Evolutionary conservation across 2,888 invertebrate species (phyloP).

Genomic region (Scaptomyza flava): DNA sequence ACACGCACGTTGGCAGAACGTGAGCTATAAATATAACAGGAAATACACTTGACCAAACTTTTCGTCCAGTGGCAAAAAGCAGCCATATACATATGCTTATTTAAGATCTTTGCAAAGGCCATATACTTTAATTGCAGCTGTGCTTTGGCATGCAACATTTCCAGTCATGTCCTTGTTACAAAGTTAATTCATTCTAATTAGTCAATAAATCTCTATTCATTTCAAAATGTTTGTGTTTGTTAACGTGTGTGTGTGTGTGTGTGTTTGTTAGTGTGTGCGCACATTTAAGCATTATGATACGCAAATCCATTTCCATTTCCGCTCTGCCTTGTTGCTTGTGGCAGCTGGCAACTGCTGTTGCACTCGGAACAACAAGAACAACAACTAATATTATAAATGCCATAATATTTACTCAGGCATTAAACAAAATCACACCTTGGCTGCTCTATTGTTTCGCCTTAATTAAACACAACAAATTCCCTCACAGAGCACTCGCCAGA

Average conservation of each 20-base stretch:
- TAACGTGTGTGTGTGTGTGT: conserved; percentile 26
- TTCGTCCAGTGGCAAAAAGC: conserved; percentile 6
- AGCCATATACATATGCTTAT: conserved; percentile 3
- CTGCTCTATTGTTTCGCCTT: conserved; percentile 31
- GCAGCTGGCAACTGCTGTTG: conserved; percentile 38
- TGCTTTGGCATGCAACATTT: conserved; percentile 6
- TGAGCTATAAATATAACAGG: background rate
- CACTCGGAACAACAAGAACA: conserved; percentile 21
- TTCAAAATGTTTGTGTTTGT: conserved; percentile 43
- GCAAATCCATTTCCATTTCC: conserved; percentile 32
- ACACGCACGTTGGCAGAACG: background rate
- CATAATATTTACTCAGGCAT: conserved; percentile 64
- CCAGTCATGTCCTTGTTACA: conserved; percentile 62
- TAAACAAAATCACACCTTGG: conserved; percentile 70
- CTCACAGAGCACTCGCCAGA: conserved; percentile 1
- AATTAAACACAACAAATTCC: conserved; percentile 56
- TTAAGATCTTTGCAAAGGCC: conserved; percentile 10
- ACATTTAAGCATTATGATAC: conserved; percentile 34
- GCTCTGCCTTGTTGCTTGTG: conserved; percentile 22
- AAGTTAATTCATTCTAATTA: conserved; percentile 83
- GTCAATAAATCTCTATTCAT: conserved; percentile 84
- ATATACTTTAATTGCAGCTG: conserved; percentile 33
- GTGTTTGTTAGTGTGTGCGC: conserved; percentile 8
- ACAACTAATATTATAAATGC: conserved; percentile 47
- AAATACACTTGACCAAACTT: conserved; percentile 5